A percentile compares a stretch with the other conserved stretches of the same genome.
phyloP scores from a whole-genome alignment of 2,888 invertebrate genomes.

The Leuctra nigra region DNA sequence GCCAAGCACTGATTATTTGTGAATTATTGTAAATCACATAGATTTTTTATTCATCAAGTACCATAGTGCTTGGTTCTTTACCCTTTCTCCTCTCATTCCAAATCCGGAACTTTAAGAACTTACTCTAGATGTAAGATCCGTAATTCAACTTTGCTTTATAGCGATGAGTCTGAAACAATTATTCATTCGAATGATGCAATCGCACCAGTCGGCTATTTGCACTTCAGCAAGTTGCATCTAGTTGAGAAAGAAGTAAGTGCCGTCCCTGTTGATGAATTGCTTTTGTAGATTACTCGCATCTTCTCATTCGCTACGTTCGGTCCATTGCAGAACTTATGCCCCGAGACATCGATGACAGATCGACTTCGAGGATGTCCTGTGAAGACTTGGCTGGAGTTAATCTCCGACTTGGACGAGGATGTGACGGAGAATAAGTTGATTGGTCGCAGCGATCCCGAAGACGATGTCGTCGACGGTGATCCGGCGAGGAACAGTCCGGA shows the following conservation, averaged over 20 bases:
- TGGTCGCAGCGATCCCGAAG: constrained; percentile 22
- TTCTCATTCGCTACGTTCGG: background rate
- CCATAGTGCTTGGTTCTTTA: background rate
- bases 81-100: background rate
- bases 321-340: constrained; percentile 9
- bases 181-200: constrained; percentile 88
- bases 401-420: constrained; percentile 25
- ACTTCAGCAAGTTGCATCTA: constrained; percentile 75
- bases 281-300: background rate
- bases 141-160: constrained; percentile 37
- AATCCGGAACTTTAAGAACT: too few species aligned
- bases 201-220: constrained; percentile 91
- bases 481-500: background rate
- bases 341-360: constrained; percentile 21
- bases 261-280: background rate
- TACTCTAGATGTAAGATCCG: too few species aligned
- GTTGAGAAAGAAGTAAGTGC: constrained; percentile 52
- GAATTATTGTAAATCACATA: too few species aligned
- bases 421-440: constrained; percentile 25
- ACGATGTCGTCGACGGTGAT: constrained; percentile 22
- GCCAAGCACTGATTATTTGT: too few species aligned
- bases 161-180: constrained; percentile 79
- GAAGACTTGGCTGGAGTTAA: constrained; percentile 28
- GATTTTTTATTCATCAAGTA: too few species aligned
- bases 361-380: constrained; percentile 23